Evolutionary conservation across 2,888 invertebrate species (phyloP), one percentile per base, ranked within the genome.

Genomic region (Meiosimyza decipiens): DNA sequence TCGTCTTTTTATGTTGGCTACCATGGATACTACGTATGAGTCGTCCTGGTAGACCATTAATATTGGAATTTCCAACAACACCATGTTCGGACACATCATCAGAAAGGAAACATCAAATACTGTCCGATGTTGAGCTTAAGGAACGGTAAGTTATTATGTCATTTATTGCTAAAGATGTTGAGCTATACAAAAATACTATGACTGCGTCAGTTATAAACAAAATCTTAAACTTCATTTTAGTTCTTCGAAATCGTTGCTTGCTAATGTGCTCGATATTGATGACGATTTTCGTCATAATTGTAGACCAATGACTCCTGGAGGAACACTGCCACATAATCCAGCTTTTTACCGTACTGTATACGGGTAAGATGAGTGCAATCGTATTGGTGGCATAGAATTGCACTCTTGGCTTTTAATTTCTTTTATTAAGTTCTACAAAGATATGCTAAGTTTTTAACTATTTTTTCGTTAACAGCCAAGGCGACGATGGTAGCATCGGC

Each of bases 21-120:
- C 99, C 99, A 81, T 97, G 97, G 92, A 88, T 98, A 82, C 91
- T 99, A 86, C 92, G 98, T 84, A 99, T 99, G 98, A 93, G 93
- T 83, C 90, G 91, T 84, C 91, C 92, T 79, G 91, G 91, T 81
- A 88, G 91, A 82, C 87, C 88, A 62, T 81, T 88, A 75, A 88
- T 89, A 77, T 86, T 87, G 82, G 87, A 87, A 77, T 87, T 87
- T 80, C 86, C 87, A 79, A 84, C 87, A 80, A 87, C 87, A 78
- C 90, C 90, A 77, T 88, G 89, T 78, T 89, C 90, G 83, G 89
- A 87, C 85, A 84, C 90, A 74, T 90, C 91, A 75, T 90, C 91
- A 78, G 90, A 91, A 77, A 89, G 91, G 82, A 93, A 94, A 86
- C 91, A 91, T 86, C 90, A 85, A 79, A 92, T 95, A 84, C 91